Base-by-base conservation (phyloP, 2,113 vertebrate species). In the Hippocampus abdominalis region DNA sequence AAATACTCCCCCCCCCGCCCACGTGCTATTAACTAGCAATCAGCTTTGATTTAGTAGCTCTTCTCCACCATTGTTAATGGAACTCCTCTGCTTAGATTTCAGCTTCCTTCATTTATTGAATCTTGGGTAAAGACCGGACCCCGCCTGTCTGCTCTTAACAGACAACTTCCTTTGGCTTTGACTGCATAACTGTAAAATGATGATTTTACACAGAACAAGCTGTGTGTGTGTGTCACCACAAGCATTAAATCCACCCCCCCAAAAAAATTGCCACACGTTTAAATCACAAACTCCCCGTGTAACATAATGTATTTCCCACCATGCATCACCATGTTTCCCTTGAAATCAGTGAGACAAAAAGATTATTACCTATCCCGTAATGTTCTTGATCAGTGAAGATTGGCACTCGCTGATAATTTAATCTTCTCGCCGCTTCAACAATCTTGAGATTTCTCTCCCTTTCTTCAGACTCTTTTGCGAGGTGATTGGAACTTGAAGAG, bases 401-500 rank as follows among this genome's bases (percentile, higher is more conserved):
- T 59, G 70, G 76, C 84, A 76, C 78, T 74, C 79, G 87, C 86
- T 89, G 89, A 91, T 89, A 79, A 84, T 79, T 89, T 84, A 81
- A 53, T 75, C 80, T 75, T 73, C 62, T 76, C 64, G 83, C 77
- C 81, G 76, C 80, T 87, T 87, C 90, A 86, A 87, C 89, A 84
- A 91, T 91, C 88, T 87, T 84, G 27, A 60, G 27, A 32, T 60
- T 20, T 60, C 89, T 82, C 90, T 92, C 89, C 88, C 59, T 27
- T 86, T 85, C 82, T 83, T 60, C 27, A 60, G 51, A 54, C 46
- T 83, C 76, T 82, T 86, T 85, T 44, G 63, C 84, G 83, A 89
- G 90, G 90, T 91, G 91, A 84, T 76, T 79, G 69, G 61, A 85
- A 90, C 88, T 85, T 90, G 86, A 90, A 89, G 91, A 91, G 89